Percentiles rank a stretch among this genome's conserved stretches.
Conservation (phyloP, 2,113 vertebrate species). For the Protomyctophum bolini region DNA sequence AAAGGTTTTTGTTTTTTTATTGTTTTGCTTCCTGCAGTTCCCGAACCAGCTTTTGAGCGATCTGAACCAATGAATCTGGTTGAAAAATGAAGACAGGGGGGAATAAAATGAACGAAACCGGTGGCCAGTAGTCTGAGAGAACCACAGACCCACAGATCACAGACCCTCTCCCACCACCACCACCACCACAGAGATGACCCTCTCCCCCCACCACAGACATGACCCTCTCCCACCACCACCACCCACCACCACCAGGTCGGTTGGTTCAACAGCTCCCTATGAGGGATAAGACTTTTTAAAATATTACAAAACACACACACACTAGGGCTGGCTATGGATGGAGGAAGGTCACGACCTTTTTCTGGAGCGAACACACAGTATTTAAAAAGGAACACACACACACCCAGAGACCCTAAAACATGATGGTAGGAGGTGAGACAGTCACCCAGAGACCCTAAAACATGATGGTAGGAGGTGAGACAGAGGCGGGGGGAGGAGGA, state of each 20-base stretch:
- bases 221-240: no score
- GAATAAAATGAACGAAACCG: no score
- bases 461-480: slow-evolving; percentile 47
- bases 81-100: no score
- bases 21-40: no score
- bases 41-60: no score
- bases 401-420: slow-evolving; percentile 13
- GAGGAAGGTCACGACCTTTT: slow-evolving; percentile 25
- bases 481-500: slow-evolving; percentile 28
- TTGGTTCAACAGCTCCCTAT: slow-evolving; percentile 65
- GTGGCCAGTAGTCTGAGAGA: no score
- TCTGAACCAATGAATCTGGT: no score
- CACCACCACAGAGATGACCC: slow-evolving; percentile 44
- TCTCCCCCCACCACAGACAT: slow-evolving; percentile 52
- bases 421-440: slow-evolving; percentile 44
- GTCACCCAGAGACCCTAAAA: not conserved
- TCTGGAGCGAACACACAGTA: slow-evolving; percentile 23
- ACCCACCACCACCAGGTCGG: slow-evolving; percentile 31
- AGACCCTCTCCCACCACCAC: no score
- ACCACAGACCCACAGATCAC: no score
- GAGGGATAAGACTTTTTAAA: slow-evolving; percentile 72
- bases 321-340: slow-evolving; percentile 53
- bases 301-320: slow-evolving; percentile 71
- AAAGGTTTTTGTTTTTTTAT: no score
- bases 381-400: slow-evolving; percentile 37